A percentile compares a stretch with the other conserved stretches of the same genome.
phyloP scores from a whole-genome alignment of 2,113 vertebrate species.

The Dicentrarchus labrax region DNA sequence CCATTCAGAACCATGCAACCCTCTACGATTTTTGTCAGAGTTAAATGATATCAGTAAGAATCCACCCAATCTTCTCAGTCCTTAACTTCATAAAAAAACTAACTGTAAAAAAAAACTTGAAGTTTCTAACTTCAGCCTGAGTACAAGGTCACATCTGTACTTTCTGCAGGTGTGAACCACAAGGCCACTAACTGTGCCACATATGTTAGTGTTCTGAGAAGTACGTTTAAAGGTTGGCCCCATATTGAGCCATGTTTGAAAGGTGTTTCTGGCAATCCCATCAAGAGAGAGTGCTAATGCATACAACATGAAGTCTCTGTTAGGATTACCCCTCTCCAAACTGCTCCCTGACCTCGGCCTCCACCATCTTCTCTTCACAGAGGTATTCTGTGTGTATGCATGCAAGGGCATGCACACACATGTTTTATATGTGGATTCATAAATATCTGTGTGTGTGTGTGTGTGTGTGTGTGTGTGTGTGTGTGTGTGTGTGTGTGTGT shows the following conservation, averaged over 20 bases:
- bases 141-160: constrained; percentile 37
- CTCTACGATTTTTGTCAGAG: constrained; percentile 7
- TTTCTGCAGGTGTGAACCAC: constrained; percentile 43
- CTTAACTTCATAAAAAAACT: background rate
- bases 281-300: constrained; percentile 26
- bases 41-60: constrained; percentile 20
- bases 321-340: background rate
- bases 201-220: constrained; percentile 9
- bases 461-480: constrained; percentile 1
- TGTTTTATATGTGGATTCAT: constrained; percentile 29
- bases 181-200: constrained; percentile 6
- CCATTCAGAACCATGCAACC: constrained; percentile 10
- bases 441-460: constrained; percentile 19
- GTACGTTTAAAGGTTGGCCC: constrained; percentile 16
- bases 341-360: constrained; percentile 50
- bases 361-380: constrained; percentile 13
- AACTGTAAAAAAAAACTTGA: background rate
- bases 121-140: background rate
- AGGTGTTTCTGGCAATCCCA: constrained; percentile 47
- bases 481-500: constrained; percentile 19
- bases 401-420: constrained; percentile 22
- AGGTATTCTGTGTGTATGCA: background rate
- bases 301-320: constrained; percentile 15
- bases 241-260: constrained; percentile 22
- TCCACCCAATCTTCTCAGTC: background rate